Base-by-base conservation (phyloP, 1,140 invertebrate species). In the Arion vulgaris region DNA sequence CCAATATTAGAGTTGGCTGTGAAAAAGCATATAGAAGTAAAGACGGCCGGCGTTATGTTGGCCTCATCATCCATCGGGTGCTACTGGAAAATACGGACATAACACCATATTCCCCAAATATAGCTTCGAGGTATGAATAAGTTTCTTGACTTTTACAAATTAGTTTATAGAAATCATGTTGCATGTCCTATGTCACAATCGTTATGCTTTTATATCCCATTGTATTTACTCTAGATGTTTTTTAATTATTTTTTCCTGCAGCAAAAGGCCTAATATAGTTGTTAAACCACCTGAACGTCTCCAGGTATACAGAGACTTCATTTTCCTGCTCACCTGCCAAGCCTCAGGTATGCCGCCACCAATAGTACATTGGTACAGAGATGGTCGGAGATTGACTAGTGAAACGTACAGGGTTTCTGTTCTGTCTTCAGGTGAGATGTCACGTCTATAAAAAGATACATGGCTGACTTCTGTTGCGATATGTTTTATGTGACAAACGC, bases 251-350 rank as follows among this genome's bases (percentile, higher is more conserved):
- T 76, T n/a, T 7, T 32, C 23, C 5, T 26, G 0, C 85, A 91
- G 90, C 81, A 23, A 84, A 80, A 84, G 86, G 36, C 91, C 91
- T 15, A 81, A 85, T 34, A 91, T 91, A 39, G 81, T 90, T 13
- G 89, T 89, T 1, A 87, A 88, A 76, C 91, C 91, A 15, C 87
- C 85, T 53, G 86, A 86, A 34, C 84, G 85, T 26, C 87, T 89
- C 36, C 83, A 89, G 28, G 88, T 91, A 71, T 87, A 86, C 51
- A 87, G 84, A 15, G 89, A 88, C 19, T 81, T 86, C 9, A 89
- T 90, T 62, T 90, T 92, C 82, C 80, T 92, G 77, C 81, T 92
- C 71, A 88, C 88, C 0, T 92, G 91, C 80, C 89, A 89, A 68
- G 89, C 90, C 0, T 83, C 84, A 32, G 90, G 90, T 1, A 85